These are phyloP conservation scores for Phataginus tricuspis DNA, from an alignment of 2,797 vertebrate species.

Conservation along the genomic window DNA sequence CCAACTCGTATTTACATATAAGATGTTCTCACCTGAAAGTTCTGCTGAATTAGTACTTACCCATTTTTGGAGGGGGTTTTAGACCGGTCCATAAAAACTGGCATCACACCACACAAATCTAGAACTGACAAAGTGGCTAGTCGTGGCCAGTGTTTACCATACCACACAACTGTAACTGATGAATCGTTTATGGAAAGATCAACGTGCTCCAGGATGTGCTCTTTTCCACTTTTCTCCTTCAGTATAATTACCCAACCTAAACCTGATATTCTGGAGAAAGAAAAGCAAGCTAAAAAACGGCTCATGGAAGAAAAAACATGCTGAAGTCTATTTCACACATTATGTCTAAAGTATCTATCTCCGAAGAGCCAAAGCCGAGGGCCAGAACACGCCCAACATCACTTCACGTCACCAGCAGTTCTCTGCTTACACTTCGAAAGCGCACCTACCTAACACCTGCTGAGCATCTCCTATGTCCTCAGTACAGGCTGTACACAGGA, in stretches of 20 bases:
- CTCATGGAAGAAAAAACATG: neutral
- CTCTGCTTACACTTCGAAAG: neutral
- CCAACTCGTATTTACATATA: neutral
- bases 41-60: slow-evolving; percentile 83
- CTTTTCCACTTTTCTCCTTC: slow-evolving; percentile 84
- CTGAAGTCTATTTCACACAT: neutral
- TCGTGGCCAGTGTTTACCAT: slow-evolving; percentile 83
- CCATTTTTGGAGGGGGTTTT: slow-evolving; percentile 76
- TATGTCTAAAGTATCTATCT: neutral
- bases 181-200: slow-evolving; percentile 87
- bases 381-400: neutral
- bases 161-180: slow-evolving; percentile 89
- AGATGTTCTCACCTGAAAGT: neutral
- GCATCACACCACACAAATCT: slow-evolving; percentile 89
- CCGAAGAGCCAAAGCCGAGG: neutral
- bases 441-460: neutral
- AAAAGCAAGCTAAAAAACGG: neutral
- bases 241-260: slow-evolving; percentile 91
- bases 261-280: slow-evolving; percentile 79
- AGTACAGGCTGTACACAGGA: rapidly evolving
- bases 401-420: neutral
- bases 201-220: slow-evolving; percentile 84
- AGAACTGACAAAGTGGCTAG: slow-evolving; percentile 86
- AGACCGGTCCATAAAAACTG: slow-evolving; percentile 82
- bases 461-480: neutral